Percentiles rank a stretch among this genome's conserved stretches.
Conservation (phyloP, 2,113 vertebrate species). For the Macquaria australasica region DNA sequence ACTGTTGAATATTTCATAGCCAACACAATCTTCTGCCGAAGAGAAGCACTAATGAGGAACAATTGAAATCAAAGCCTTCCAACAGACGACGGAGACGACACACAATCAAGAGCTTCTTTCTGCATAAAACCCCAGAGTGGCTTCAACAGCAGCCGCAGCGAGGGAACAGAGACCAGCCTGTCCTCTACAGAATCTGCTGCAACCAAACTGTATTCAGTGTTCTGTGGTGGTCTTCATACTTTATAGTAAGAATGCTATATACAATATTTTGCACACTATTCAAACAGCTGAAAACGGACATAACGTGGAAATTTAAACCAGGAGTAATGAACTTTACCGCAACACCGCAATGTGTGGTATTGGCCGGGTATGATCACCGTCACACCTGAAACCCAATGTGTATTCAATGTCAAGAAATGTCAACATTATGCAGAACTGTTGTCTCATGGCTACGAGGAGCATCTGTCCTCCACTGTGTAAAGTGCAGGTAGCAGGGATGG, state of each 20-base stretch:
- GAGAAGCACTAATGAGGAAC: conserved; percentile 66
- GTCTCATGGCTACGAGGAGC: too few relatives aligned
- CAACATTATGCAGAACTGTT: not conserved
- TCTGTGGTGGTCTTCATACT: not conserved
- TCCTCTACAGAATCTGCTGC: not conserved
- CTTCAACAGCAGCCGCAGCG: conserved; percentile 17
- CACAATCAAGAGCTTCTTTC: conserved; percentile 33
- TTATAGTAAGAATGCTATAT: not conserved
- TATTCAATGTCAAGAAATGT: not conserved
- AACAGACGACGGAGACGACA: conserved; percentile 30
- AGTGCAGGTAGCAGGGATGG: conserved; percentile 48
- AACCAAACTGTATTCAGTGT: not conserved
- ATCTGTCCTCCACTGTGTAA: conserved; percentile 46
- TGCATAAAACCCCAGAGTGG: conserved; percentile 35
- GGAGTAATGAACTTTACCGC: not conserved
- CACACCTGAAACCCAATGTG: not conserved
- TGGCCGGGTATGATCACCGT: not conserved
- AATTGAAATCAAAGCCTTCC: conserved; percentile 68
- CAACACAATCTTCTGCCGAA: conserved; percentile 40
- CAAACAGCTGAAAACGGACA: not conserved
- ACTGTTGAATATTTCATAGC: conserved; percentile 73
- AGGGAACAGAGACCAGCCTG: not conserved
- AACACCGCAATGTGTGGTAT: not conserved
- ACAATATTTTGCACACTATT: not conserved
- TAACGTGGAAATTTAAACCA: not conserved